A percentile compares a stretch with the other conserved stretches of the same genome.
Conservation (phyloP, 37 sponge, comb jelly and placozoan species). For the Spongilla lacustris region DNA sequence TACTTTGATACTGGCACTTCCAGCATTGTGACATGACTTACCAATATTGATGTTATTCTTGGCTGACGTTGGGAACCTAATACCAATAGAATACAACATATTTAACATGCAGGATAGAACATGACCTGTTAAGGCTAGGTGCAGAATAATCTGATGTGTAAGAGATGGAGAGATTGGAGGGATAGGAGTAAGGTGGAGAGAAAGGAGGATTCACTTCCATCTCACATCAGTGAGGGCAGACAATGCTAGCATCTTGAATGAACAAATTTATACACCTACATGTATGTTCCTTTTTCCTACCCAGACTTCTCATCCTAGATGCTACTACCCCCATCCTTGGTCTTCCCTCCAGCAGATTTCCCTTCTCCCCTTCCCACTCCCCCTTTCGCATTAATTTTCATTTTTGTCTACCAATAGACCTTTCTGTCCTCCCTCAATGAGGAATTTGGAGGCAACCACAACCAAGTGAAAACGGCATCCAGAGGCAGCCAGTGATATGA, state of each 20-base stretch:
- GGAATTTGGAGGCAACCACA: no score
- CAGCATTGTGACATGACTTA: slow-evolving; percentile 8
- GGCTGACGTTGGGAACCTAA: slow-evolving; percentile 78
- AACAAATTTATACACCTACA: no score
- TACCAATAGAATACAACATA: not conserved
- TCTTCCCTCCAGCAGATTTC: slow-evolving; percentile 10
- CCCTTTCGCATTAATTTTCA: not conserved
- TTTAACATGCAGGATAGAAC: no score
- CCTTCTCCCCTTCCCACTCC: slow-evolving; percentile 2
- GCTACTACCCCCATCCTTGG: slow-evolving; percentile 11
- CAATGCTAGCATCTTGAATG: not conserved
- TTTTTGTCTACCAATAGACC: no score
- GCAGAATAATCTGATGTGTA: not conserved
- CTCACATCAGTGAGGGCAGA: not conserved
- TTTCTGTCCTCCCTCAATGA: no score
- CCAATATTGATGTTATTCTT: slow-evolving; percentile 72
- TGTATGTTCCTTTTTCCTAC: no score
- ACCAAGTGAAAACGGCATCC: no score
- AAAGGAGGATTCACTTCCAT: not conserved
- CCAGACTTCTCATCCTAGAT: slow-evolving; percentile 14
- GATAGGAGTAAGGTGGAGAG: not conserved
- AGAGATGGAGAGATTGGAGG: no score
- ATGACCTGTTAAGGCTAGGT: not conserved
- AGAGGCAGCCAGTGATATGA: no score
- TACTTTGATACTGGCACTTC: not conserved